Evolutionary conservation across 2,113 vertebrate species (phyloP), one percentile per base, ranked within the genome.

Genomic region (Malurus cyaneus): DNA sequence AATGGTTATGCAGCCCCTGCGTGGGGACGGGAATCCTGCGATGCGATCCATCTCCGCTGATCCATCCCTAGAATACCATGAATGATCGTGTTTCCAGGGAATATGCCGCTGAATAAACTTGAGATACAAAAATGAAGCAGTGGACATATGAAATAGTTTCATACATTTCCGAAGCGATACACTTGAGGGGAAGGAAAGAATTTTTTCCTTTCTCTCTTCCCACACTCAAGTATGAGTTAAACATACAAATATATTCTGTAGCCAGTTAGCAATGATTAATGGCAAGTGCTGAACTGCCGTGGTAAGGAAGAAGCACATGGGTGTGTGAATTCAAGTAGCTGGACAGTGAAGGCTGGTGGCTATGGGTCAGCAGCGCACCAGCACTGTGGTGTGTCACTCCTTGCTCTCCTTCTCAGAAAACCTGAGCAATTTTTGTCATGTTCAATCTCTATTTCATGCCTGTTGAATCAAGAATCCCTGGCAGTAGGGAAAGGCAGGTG

Each of bases 241-340:
- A 69, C 8, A 5, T 5, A 44, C 5, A 12, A 4, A 12, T 0
- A 16, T 0, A 3, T 56, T 56, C 20, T 56, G 26, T 18, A 54
- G 25, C 3, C 23, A 18, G 6, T 31, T 32, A 53, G n/a, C 39
- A 85, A 18, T 79, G 52, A 36, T 23, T 24, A 18, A 5, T 29
- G 32, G 8, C 8, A n/a, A 36, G 34, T 14, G 31, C 21, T 65
- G 29, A 26, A 15, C 60, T 69, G 42, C 18, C 14, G 8, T 5
- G 3, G 7, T 2, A 34, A 19, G 46, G 71, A 49, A 57, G 29
- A 73, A 31, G 24, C 2, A 3, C 0, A 1, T 12, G 34, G 5
- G 7, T 0, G 0, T 6, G 9, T 28, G 54, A 36, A 52, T 53
- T 60, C 18, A 0, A 7, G 31, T 2, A 47, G 61, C 25, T 9